Evolutionary conservation across 2,113 vertebrate genomes (phyloP).

Genomic region (Paralichthys olivaceus): DNA sequence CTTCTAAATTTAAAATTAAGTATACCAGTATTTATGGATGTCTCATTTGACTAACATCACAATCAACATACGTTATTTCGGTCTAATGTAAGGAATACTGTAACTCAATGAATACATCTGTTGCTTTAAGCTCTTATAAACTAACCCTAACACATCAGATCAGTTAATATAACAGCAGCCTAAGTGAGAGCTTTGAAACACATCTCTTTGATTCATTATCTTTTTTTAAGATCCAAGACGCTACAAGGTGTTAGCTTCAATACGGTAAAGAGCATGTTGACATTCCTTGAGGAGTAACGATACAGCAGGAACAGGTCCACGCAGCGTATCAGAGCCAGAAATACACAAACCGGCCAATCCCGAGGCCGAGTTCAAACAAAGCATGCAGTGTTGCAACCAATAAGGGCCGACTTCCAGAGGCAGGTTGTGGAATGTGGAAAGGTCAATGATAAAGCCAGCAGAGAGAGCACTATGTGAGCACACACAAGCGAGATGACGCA

Average conservation of each 20-base stretch:
- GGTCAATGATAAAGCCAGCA: slow-evolving; percentile 66
- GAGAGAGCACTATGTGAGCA: slow-evolving; percentile 2
- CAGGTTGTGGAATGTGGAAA: slow-evolving; percentile 76
- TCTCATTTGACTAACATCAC: not conserved
- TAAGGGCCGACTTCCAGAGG: slow-evolving; percentile 54
- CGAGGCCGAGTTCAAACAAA: slow-evolving; percentile 71
- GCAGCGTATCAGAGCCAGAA: slow-evolving; percentile 42
- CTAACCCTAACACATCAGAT: not conserved
- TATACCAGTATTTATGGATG: not conserved
- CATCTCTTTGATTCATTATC: not conserved
- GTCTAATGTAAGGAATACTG: not conserved
- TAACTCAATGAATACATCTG: not conserved
- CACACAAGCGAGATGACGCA: slow-evolving; percentile 2
- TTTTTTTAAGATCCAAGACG: slow-evolving; percentile 1
- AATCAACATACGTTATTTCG: not conserved
- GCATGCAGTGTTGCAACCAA: slow-evolving; percentile 65
- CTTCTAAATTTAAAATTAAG: not conserved
- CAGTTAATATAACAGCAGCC: not conserved
- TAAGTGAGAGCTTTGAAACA: not conserved
- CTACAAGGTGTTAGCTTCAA: slow-evolving; percentile 23
- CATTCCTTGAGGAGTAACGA: slow-evolving; percentile 51
- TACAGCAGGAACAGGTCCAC: slow-evolving; percentile 48
- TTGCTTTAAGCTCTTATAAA: not conserved
- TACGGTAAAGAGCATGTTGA: slow-evolving; percentile 25
- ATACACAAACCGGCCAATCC: slow-evolving; percentile 63